Base-by-base conservation (phyloP, 1,140 invertebrate genomes). In the Panagrolaimus sp. region DNA sequence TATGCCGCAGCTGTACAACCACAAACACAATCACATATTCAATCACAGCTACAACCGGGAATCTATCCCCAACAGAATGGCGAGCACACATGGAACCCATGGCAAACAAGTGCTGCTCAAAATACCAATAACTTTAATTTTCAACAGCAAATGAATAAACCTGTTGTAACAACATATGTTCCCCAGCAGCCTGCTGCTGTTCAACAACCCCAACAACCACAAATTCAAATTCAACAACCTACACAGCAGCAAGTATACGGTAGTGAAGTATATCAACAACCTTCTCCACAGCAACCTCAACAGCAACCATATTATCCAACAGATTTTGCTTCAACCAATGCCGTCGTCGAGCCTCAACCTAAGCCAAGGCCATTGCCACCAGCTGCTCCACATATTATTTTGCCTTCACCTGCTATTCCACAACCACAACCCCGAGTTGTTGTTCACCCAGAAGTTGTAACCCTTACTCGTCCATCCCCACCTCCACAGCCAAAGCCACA, bases 1-100 rank as follows among this genome's bases (percentile, higher is more conserved):
- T 61, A 68, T 31, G 23, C 53, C 31, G 53, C 57, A 61, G 53
- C 57, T 31, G 66, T 67, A 0, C 14, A 57, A 38, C 13, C 63
- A 25, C 48, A 64, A 53, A 20, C 44, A 20, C 70, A 69, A 71
- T 64, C 74, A 44, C 47, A 71, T n/a, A 72, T 70, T n/a, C 72
- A 72, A 66, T 71, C 70, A 53, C 51, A 57, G 4, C 9, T n/a
- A 4, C 51, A 57, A 57, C n/a, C 13, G 5, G 31, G 31, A 38
- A 38, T 38, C 2, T 38, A 38, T 7, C 31, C 31, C 31, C 31
- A 38, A 38, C 31, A 38, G 7, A 38, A 38, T 38, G 31, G 31
- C 7, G 31, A 38, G 7, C 31, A 38, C 2, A 38, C 31, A 4
- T 38, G 31, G 31, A 38, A 38, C 7, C 31, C 31, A 4, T 38